Evolutionary conservation across 2,888 invertebrate genomes (phyloP).

Genomic region (Penaeus monodon): DNA sequence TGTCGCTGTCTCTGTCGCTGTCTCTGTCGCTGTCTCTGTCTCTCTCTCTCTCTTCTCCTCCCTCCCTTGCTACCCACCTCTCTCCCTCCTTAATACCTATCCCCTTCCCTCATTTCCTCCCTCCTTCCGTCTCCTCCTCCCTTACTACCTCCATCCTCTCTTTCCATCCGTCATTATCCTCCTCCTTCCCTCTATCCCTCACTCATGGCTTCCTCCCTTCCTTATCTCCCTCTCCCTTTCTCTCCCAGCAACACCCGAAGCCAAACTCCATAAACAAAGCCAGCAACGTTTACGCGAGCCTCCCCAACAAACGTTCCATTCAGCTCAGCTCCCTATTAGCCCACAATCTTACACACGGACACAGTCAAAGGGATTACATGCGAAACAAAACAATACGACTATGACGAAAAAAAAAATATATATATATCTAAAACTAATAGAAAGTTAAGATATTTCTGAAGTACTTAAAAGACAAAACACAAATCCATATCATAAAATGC

Average conservation of each 20-base stretch:
- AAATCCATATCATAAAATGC: no score
- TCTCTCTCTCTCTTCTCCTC: conserved; percentile 3
- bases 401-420: no score
- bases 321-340: no score
- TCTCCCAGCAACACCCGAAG: background rate
- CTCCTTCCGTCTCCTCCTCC: background rate
- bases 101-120: background rate
- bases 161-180: background rate
- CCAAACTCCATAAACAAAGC: background rate
- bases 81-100: background rate
- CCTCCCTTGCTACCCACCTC: background rate
- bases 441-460: no score
- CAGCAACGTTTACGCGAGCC: no score
- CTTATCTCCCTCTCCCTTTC: background rate
- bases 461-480: no score
- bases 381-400: no score
- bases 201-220: background rate
- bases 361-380: no score
- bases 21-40: conserved; percentile 17
- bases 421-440: no score
- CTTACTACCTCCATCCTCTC: no score
- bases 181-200: background rate
- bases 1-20: background rate
- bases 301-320: no score
- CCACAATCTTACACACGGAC: no score